Evolutionary conservation across 2,113 vertebrate species (phyloP).

Genomic region (Felis chaus): DNA sequence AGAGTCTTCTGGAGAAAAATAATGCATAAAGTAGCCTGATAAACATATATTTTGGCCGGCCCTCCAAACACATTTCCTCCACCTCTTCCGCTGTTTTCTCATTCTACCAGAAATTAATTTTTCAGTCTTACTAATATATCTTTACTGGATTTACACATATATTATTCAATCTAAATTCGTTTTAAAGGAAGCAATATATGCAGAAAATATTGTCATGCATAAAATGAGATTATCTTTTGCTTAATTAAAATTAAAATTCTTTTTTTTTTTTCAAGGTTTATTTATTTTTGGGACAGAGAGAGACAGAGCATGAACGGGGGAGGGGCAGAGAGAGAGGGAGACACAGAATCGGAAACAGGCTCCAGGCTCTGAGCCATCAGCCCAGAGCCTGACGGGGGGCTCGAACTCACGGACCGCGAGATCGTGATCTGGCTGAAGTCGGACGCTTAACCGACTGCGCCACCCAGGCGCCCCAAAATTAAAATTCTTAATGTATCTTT

Average conservation of each 20-base stretch:
- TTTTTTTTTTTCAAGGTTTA: too few relatives aligned
- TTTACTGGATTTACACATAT: not conserved
- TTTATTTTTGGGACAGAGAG: too few relatives aligned
- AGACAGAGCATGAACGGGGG: too few relatives aligned
- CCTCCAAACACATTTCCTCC: not conserved
- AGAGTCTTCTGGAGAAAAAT: not conserved
- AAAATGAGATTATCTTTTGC: not conserved
- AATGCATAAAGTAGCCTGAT: not conserved
- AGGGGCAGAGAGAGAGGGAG: too few relatives aligned
- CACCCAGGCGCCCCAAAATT: not conserved
- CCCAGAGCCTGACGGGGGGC: too few relatives aligned
- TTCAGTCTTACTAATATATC: not conserved
- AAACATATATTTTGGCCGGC: not conserved
- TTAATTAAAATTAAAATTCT: not conserved
- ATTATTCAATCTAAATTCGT: not conserved
- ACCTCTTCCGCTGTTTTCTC: not conserved
- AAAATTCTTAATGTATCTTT: not conserved
- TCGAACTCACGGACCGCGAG: too few relatives aligned
- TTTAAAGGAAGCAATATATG: not conserved
- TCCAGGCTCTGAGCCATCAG: too few relatives aligned
- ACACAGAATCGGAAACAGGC: too few relatives aligned
- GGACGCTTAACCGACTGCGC: too few relatives aligned
- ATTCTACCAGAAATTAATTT: not conserved
- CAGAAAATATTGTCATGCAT: not conserved
- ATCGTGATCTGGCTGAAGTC: too few relatives aligned